phyloP scores from a whole-genome alignment of 2,888 invertebrate species.

The Torymus texanus region DNA sequence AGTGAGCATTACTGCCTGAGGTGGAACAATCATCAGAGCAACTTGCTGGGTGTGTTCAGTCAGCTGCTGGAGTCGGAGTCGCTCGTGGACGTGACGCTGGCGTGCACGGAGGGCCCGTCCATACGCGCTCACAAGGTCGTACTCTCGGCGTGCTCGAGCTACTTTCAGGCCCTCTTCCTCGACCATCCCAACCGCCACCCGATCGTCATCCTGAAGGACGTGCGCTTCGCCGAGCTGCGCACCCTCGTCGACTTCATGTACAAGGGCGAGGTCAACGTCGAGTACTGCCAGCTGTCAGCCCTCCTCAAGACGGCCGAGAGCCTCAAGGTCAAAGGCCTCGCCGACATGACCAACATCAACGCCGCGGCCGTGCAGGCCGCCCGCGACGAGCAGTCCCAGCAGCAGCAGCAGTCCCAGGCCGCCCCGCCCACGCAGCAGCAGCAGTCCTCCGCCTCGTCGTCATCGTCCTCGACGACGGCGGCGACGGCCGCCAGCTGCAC shows the following conservation, averaged over 20 bases:
- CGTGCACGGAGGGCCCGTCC: conserved; percentile 96
- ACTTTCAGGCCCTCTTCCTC: conserved; percentile 94
- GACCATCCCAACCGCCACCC: conserved; percentile 95
- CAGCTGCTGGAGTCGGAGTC: conserved; percentile 96
- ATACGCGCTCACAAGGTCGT: conserved; percentile 97
- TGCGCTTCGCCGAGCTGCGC: conserved; percentile 91
- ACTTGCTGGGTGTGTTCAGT: conserved; percentile 97
- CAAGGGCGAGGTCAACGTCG: conserved; percentile 96
- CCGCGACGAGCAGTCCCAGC: conserved; percentile 69
- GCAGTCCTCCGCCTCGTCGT: conserved; percentile 9
- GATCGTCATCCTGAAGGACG: conserved; percentile 96
- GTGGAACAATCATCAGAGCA: conserved; percentile 99
- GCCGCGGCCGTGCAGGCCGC: conserved; percentile 75
- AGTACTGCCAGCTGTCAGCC: conserved; percentile 93
- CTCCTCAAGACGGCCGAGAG: conserved; percentile 94
- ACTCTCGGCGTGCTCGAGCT: conserved; percentile 95
- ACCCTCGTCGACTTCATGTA: conserved; percentile 97
- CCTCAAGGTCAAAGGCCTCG: conserved; percentile 93
- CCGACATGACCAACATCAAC: conserved; percentile 92
- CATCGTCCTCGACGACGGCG: conserved; percentile 28
- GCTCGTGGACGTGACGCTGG: conserved; percentile 96
- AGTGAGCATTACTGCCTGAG: conserved; percentile 99
- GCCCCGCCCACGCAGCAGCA: conserved; percentile 41
- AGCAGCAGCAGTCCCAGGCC: conserved; percentile 49
- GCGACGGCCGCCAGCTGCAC: background rate